Conservation (phyloP, 1,140 invertebrate genomes). For the Odontomachus brunneus region DNA sequence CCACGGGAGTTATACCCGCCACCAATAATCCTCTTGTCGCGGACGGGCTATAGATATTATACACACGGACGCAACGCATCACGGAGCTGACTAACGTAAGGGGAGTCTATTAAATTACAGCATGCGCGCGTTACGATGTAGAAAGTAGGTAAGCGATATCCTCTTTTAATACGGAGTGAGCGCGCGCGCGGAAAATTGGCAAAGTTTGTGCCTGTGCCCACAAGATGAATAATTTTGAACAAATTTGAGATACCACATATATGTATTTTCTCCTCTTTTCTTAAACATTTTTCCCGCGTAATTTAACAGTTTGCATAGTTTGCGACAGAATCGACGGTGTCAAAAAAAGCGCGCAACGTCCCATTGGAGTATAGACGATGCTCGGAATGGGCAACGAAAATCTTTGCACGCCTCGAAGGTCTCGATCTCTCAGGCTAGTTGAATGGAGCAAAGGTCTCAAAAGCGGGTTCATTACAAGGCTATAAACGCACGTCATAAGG, state of each 20-base stretch:
- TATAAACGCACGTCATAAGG: constrained; percentile 82
- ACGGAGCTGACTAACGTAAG: constrained; percentile 67
- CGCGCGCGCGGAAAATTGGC: background rate
- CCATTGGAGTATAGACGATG: background rate
- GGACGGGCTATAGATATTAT: constrained; percentile 61
- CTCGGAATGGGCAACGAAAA: constrained; percentile 44
- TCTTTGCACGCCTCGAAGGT: background rate
- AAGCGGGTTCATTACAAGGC: constrained; percentile 83
- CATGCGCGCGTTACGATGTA: constrained; percentile 60
- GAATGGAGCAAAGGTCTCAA: constrained; percentile 76
- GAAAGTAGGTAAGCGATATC: constrained; percentile 72
- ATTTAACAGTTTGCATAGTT: no score
- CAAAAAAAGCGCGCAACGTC: constrained; percentile 13
- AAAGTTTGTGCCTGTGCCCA: constrained; percentile 3
- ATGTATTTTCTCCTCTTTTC: background rate
- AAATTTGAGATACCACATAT: background rate
- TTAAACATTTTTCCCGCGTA: no score
- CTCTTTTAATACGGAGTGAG: constrained; percentile 60
- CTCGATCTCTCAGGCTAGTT: constrained; percentile 20
- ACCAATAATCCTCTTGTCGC: constrained; percentile 77
- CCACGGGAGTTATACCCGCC: constrained; percentile 75
- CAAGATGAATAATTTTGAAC: constrained; percentile 10
- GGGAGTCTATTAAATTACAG: constrained; percentile 73
- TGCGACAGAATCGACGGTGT: background rate
- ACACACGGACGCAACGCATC: constrained; percentile 68